Base-by-base conservation (phyloP, 2,113 vertebrate species). In the Mustelus asterias region DNA sequence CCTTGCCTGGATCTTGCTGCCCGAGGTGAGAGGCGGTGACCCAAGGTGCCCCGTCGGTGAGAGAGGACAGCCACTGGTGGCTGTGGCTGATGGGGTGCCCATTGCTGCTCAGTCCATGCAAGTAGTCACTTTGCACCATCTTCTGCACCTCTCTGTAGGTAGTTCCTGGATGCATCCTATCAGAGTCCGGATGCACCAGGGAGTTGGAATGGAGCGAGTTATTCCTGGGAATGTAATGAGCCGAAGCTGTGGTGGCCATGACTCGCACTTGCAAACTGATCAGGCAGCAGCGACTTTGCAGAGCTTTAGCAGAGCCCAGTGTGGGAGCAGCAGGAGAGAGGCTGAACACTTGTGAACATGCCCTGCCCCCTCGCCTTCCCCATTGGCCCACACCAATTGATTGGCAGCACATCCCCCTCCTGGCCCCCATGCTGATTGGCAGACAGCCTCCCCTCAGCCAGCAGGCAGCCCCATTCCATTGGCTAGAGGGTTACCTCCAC, bases 51-150 rank as follows among this genome's bases (percentile, higher is more conserved):
- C 97, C 96, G 94, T 95, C 94, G 29, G 94, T 95, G 37, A 70
- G 37, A 83, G 98, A 97, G 96, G 98, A 98, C 96, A 99, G 97
- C 99, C 99, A 99, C 98, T 99, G 99, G 97, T 98, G 98, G 96
- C 98, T 98, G 96, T 99, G 97, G 97, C 98, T 98, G 98, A 99
- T 98, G 96, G 98, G 98, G 97, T 99, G 98, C 96, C 98, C 98
- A 97, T 98, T 98, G 97, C 98, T 98, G 24, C 98, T 98, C 95
- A 99, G 98, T 97, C 99, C 98, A 97, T 98, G 98, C 97, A 99
- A 97, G 97, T 98, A 99, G 97, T 99, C 99, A 97, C 99, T 99
- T 98, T 99, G 99, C 98, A 99, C 99, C 98, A 99, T 99, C 98
- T 99, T 99, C 98, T 99, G 99, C 97, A 99, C 99, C 97, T 99